Conservation (phyloP, 2,888 invertebrate genomes). For the Taenaris catops region DNA sequence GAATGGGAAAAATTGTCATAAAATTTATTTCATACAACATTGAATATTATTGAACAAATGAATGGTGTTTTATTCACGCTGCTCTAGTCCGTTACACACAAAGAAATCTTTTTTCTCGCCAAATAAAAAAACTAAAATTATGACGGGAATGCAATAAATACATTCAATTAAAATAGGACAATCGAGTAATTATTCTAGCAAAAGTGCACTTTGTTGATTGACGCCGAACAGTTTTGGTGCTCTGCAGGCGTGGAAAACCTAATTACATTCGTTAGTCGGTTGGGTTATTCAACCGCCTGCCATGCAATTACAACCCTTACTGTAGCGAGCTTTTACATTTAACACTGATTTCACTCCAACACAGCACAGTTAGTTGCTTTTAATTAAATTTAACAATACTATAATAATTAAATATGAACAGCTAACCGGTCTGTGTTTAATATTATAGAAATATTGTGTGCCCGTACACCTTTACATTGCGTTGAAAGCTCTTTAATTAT, state of each 20-base stretch:
- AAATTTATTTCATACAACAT: no score
- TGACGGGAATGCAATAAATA: conserved; percentile 6
- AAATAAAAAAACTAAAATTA: neutral
- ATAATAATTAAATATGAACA: conserved; percentile 1
- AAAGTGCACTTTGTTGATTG: conserved; percentile 22
- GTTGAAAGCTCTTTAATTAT: no score
- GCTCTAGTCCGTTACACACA: no score
- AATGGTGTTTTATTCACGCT: no score
- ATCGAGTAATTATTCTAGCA: conserved; percentile 16
- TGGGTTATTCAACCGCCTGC: conserved; percentile 23
- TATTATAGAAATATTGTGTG: no score
- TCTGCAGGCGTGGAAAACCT: conserved; percentile 24
- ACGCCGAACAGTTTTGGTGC: conserved; percentile 22
- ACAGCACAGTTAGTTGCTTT: conserved; percentile 6
- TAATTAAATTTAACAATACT: conserved; percentile 8
- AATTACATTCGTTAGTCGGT: conserved; percentile 25
- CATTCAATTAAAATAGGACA: conserved; percentile 11
- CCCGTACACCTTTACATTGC: no score
- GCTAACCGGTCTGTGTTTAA: no score
- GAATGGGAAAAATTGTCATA: no score
- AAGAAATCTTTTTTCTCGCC: no score
- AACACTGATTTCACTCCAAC: conserved; percentile 9
- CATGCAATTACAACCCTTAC: conserved; percentile 21
- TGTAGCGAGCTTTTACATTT: conserved; percentile 17
- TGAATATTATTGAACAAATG: no score